Conservation (phyloP, 2,888 invertebrate genomes). For the Geotrupes spiniger region DNA sequence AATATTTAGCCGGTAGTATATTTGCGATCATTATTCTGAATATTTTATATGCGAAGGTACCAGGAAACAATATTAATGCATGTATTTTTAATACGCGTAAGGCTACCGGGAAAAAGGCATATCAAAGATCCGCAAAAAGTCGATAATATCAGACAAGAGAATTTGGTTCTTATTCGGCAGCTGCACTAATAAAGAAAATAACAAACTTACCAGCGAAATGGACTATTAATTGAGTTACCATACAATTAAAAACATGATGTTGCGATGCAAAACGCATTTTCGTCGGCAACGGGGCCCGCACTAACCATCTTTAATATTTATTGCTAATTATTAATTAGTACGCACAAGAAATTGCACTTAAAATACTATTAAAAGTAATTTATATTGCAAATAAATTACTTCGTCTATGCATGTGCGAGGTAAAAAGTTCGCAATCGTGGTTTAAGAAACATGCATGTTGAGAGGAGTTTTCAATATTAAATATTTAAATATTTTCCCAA, state of each 20-base stretch:
- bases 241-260: slow-evolving; percentile 28
- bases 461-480: too few relatives aligned
- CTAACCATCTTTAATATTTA: slow-evolving; percentile 14
- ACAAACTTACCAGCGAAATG: slow-evolving; percentile 31
- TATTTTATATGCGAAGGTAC: too few relatives aligned
- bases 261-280: slow-evolving; percentile 25
- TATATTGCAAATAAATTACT: slow-evolving; percentile 20
- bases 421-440: too few relatives aligned
- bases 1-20: too few relatives aligned
- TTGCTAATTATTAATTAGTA: slow-evolving; percentile 19
- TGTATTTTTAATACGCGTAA: too few relatives aligned
- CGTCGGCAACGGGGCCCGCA: slow-evolving; percentile 4
- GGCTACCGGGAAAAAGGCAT: too few relatives aligned
- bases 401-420: slow-evolving; percentile 4
- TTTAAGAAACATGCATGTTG: too few relatives aligned
- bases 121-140: background rate
- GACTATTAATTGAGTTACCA: slow-evolving; percentile 31
- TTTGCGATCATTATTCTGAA: too few relatives aligned
- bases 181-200: slow-evolving; percentile 30
- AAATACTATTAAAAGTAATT: slow-evolving; percentile 16
- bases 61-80: too few relatives aligned
- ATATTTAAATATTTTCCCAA: too few relatives aligned
- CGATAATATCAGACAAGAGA: slow-evolving; percentile 10
- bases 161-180: slow-evolving; percentile 6
- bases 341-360: slow-evolving; percentile 16